A percentile compares a stretch with the other conserved stretches of the same genome.
phyloP scores from a whole-genome alignment of 2,888 invertebrate genomes.

The Drosophila vallismaia region DNA sequence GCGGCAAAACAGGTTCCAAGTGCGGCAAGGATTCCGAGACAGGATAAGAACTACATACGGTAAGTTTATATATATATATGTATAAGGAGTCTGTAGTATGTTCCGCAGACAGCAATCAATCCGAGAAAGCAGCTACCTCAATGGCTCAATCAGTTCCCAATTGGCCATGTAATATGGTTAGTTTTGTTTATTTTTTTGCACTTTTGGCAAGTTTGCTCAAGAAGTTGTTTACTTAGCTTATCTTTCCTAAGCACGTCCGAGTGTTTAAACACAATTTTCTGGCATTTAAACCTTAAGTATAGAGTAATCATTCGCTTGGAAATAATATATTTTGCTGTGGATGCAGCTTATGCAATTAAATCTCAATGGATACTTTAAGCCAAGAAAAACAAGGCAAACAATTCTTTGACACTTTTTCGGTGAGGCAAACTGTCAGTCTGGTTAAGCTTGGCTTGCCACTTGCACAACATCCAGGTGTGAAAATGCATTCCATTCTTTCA shows the following conservation, averaged over 20 bases:
- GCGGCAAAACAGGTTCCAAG: conserved; percentile 24
- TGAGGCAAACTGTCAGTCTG: conserved; percentile 34
- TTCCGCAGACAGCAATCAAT: conserved; percentile 36
- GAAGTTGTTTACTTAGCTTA: conserved; percentile 1
- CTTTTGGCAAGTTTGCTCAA: conserved; percentile 27
- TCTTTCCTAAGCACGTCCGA: conserved; percentile 6
- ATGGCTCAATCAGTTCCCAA: conserved; percentile 72
- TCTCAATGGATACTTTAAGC: background rate
- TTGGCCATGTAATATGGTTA: conserved; percentile 69
- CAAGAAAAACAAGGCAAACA: conserved; percentile 9
- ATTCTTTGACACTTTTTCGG: conserved; percentile 28
- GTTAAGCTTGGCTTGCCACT: conserved; percentile 31
- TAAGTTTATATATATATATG: background rate
- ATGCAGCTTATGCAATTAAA: background rate
- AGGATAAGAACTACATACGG: background rate
- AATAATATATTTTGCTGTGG: background rate
- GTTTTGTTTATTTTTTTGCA: conserved; percentile 43
- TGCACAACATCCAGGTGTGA: conserved; percentile 35
- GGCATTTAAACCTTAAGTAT: conserved; percentile 21
- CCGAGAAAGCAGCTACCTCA: conserved; percentile 39
- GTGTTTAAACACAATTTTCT: conserved; percentile 16
- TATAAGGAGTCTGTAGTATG: background rate
- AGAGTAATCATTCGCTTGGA: background rate
- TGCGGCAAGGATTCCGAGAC: conserved; percentile 19
- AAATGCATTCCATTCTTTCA: conserved; percentile 5